These are phyloP conservation scores for Teinopalpus imperialis DNA, from an alignment of 2,888 invertebrate species.

Conservation along the genomic window DNA sequence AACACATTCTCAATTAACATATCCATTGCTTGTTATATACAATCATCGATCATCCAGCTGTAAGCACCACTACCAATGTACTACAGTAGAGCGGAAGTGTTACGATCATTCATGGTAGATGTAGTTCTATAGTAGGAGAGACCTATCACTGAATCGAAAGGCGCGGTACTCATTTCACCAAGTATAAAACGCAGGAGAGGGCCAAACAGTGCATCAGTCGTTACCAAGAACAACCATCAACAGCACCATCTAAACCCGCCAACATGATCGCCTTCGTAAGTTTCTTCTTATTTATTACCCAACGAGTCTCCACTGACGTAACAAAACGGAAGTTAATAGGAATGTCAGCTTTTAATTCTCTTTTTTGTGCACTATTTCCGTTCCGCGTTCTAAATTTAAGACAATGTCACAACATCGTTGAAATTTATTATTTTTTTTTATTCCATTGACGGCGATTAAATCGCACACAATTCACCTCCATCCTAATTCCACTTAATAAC, in stretches of 20 bases:
- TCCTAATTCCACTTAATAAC: too few relatives aligned
- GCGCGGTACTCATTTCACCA: conserved; percentile 69
- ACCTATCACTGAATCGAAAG: conserved; percentile 78
- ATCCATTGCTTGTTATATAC: conserved; percentile 39
- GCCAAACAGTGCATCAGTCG: conserved; percentile 64
- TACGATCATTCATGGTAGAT: background rate
- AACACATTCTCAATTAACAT: conserved; percentile 29
- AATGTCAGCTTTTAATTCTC: background rate
- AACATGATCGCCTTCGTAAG: conserved; percentile 80
- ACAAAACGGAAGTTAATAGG: conserved; percentile 22
- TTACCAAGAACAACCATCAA: conserved; percentile 58
- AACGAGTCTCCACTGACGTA: conserved; percentile 20
- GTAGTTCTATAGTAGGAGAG: conserved; percentile 39
- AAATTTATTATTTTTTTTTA: background rate
- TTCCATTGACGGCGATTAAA: too few relatives aligned
- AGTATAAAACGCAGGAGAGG: conserved; percentile 72
- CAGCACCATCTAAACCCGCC: conserved; percentile 59
- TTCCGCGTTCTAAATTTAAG: conserved; percentile 5
- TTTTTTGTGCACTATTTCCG: background rate
- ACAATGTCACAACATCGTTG: background rate
- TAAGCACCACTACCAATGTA: conserved; percentile 38
- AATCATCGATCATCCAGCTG: fast-evolving
- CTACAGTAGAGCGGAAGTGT: background rate
- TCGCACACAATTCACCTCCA: too few relatives aligned
- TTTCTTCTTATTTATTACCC: conserved; percentile 35